These are phyloP conservation scores for Falco rusticolus DNA, from an alignment of 2,797 vertebrate genomes.

Conservation along the genomic window DNA sequence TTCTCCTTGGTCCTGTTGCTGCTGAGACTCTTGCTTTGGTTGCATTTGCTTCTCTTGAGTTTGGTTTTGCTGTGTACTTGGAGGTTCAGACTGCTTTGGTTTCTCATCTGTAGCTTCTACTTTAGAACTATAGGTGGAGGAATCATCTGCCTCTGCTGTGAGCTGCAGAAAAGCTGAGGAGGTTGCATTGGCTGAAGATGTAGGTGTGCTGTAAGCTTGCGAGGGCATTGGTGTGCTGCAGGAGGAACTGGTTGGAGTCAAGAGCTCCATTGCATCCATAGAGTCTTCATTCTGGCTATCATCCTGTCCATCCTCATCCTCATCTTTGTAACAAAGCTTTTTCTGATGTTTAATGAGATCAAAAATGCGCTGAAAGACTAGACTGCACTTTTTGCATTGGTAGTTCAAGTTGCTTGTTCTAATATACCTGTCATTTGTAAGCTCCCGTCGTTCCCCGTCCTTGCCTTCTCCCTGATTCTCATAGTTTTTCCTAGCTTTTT, in stretches of 20 bases:
- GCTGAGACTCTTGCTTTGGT: constrained; percentile 91
- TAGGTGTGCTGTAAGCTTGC: constrained; percentile 88
- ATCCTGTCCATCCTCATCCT: constrained; percentile 97
- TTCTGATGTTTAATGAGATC: constrained; percentile 99
- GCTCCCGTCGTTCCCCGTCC: constrained; percentile 92
- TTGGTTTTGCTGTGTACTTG: constrained; percentile 83
- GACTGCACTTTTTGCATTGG: constrained; percentile 98
- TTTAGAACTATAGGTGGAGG: constrained; percentile 83
- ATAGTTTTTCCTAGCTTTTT: constrained; percentile 98
- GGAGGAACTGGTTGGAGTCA: constrained; percentile 95
- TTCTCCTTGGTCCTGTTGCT: constrained; percentile 84
- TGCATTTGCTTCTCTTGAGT: constrained; percentile 88
- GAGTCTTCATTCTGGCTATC: constrained; percentile 99
- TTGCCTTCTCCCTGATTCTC: constrained; percentile 97
- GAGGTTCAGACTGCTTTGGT: constrained; percentile 91
- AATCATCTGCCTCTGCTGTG: constrained; percentile 86
- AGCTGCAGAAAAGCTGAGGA: constrained; percentile 80
- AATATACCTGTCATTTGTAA: constrained; percentile 97
- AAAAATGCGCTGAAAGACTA: constrained; percentile 99
- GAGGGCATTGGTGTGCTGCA: constrained; percentile 96
- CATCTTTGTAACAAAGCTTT: constrained; percentile 99
- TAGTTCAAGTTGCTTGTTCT: constrained; percentile 98
- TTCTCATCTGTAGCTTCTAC: constrained; percentile 86
- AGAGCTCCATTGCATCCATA: constrained; percentile 91
- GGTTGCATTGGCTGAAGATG: constrained; percentile 84